Percentiles rank a stretch among this genome's conserved stretches.
Evolutionary conservation across 2,113 vertebrate genomes (phyloP).

Genomic region (Oncorhynchus tshawytscha): DNA sequence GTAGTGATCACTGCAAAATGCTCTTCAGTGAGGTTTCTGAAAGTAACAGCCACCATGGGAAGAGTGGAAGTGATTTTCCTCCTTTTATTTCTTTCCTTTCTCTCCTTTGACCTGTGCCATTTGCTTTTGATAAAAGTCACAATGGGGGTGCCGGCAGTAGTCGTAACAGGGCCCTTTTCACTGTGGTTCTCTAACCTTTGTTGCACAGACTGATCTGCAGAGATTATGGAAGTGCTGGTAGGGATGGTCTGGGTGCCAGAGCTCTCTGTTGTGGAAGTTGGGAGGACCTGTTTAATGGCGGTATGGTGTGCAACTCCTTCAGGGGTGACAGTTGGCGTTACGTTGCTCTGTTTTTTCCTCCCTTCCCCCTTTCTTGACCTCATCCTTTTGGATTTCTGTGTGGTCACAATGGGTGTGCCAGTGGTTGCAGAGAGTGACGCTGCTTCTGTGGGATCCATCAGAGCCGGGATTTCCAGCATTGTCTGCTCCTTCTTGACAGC

Average conservation of each 20-base stretch:
- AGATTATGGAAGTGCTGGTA: constrained; percentile 19
- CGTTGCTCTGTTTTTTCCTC: constrained; percentile 42
- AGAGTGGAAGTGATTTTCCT: constrained; percentile 28
- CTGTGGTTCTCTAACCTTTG: constrained; percentile 17
- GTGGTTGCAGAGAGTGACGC: background rate
- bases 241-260: constrained; percentile 14
- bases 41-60: constrained; percentile 23
- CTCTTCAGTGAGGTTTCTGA: constrained; percentile 32
- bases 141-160: constrained; percentile 32
- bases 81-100: constrained; percentile 45
- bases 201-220: background rate
- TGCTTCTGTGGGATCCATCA: constrained; percentile 15
- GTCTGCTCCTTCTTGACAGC: constrained; percentile 23
- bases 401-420: background rate
- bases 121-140: constrained; percentile 37
- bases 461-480: background rate
- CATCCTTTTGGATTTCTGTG: constrained; percentile 24
- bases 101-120: constrained; percentile 60
- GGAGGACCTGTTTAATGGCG: constrained; percentile 12
- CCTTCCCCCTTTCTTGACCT: constrained; percentile 29
- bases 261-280: constrained; percentile 20
- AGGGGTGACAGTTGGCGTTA: background rate
- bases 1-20: constrained; percentile 27
- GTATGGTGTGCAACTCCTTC: constrained; percentile 3
- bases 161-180: constrained; percentile 33